A percentile compares a stretch with the other conserved stretches of the same genome.
phyloP scores from a whole-genome alignment of 2,888 invertebrate species.

The Drosophila formosana region DNA sequence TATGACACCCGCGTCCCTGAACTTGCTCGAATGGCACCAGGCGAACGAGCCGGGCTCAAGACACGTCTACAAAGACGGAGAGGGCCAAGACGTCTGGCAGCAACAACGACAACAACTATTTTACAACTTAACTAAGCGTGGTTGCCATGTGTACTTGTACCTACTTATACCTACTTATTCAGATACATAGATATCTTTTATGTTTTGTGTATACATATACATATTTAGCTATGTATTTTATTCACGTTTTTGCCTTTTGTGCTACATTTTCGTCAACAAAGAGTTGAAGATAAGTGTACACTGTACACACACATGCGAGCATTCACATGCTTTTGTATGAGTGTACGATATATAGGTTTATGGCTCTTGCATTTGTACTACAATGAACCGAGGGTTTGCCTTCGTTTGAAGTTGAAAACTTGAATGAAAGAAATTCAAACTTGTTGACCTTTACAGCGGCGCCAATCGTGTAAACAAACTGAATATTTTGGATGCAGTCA shows the following conservation, averaged over 20 bases:
- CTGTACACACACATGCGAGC: not conserved
- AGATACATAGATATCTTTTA: constrained; percentile 13
- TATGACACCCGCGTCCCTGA: constrained; percentile 55
- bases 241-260: constrained; percentile 49
- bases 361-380: constrained; percentile 58
- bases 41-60: constrained; percentile 17
- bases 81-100: constrained; percentile 1
- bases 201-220: constrained; percentile 12
- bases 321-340: constrained; percentile 1
- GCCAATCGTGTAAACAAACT: constrained; percentile 55
- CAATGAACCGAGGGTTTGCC: constrained; percentile 54
- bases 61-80: constrained; percentile 27
- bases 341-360: constrained; percentile 42
- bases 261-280: constrained; percentile 59
- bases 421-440: constrained; percentile 42
- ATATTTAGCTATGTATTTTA: constrained; percentile 30
- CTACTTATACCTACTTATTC: not conserved
- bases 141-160: constrained; percentile 27
- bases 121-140: constrained; percentile 22
- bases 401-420: constrained; percentile 48
- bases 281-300: constrained; percentile 30
- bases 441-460: constrained; percentile 69
- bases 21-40: constrained; percentile 56
- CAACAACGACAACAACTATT: constrained; percentile 2
- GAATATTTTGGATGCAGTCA: constrained; percentile 48